Conservation (phyloP, 2,113 vertebrate genomes). For the Eleginops maclovinus region DNA sequence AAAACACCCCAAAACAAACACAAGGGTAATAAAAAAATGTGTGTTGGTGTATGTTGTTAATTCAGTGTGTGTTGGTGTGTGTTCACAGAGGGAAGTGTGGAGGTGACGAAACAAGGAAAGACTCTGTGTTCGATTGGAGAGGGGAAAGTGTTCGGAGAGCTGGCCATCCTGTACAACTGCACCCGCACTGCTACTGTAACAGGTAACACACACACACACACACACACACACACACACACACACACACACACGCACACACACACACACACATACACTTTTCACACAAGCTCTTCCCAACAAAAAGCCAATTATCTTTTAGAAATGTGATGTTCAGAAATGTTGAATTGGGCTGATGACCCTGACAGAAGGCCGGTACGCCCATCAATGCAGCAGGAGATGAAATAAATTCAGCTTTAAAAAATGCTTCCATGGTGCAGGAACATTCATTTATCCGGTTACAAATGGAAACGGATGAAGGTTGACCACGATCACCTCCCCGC, state of each 20-base stretch:
- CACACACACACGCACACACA: constrained; percentile 1
- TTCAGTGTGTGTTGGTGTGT: constrained; percentile 25
- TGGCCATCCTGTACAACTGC: constrained; percentile 85
- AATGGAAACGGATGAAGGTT: constrained; percentile 4
- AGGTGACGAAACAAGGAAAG: constrained; percentile 78
- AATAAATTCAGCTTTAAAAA: background rate
- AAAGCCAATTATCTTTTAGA: no score
- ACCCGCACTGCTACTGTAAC: constrained; percentile 83
- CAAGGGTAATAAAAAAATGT: no score
- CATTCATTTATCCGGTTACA: background rate
- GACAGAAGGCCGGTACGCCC: background rate
- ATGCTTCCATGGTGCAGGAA: background rate
- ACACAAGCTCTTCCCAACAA: background rate
- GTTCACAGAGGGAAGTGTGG: constrained; percentile 79
- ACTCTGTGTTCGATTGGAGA: constrained; percentile 78
- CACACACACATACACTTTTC: background rate
- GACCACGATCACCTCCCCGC: background rate
- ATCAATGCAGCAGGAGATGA: background rate
- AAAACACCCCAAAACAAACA: no score
- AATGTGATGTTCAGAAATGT: background rate
- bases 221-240: constrained; percentile 6
- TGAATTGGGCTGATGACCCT: background rate
- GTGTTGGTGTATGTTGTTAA: no score
- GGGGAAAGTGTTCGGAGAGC: constrained; percentile 82
- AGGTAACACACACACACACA: constrained; percentile 59